phyloP scores from a whole-genome alignment of 2,797 vertebrate species.

The Danio kyathit region DNA sequence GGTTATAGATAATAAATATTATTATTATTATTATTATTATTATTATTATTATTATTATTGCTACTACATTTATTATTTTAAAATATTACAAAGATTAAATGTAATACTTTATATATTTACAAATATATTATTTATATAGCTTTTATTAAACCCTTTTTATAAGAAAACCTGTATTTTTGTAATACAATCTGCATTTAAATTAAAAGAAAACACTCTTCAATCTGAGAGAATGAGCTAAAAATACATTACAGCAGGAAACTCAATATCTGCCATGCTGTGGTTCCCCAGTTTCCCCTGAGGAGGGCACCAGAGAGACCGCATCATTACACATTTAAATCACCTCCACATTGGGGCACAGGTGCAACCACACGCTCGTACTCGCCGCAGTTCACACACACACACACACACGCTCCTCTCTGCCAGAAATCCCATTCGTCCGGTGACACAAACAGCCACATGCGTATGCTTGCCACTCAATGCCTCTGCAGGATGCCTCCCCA shows the following conservation, averaged over 20 bases:
- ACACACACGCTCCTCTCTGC: slow-evolving; percentile 25
- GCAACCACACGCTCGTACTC: slow-evolving; percentile 52
- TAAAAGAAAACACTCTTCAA: background rate
- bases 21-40: background rate
- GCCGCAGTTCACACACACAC: slow-evolving; percentile 26
- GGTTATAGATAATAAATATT: background rate
- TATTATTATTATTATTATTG: background rate
- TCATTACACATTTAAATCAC: background rate
- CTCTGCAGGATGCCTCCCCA: slow-evolving; percentile 67
- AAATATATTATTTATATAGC: too few species aligned
- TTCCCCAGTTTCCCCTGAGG: slow-evolving; percentile 64
- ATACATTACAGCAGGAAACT: background rate
- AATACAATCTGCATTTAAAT: background rate
- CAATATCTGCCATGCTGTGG: background rate
- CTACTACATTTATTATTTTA: too few species aligned
- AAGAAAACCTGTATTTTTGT: too few species aligned
- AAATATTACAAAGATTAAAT: too few species aligned
- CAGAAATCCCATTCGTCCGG: slow-evolving; percentile 34
- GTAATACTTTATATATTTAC: too few species aligned
- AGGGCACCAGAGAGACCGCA: slow-evolving; percentile 75
- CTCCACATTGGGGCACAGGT: slow-evolving; percentile 48
- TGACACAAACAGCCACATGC: slow-evolving; percentile 51
- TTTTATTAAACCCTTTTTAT: too few species aligned
- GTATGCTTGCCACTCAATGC: slow-evolving; percentile 45
- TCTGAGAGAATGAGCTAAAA: background rate